phyloP scores from a whole-genome alignment of 1,140 invertebrate species.

The Oppia nitens region DNA sequence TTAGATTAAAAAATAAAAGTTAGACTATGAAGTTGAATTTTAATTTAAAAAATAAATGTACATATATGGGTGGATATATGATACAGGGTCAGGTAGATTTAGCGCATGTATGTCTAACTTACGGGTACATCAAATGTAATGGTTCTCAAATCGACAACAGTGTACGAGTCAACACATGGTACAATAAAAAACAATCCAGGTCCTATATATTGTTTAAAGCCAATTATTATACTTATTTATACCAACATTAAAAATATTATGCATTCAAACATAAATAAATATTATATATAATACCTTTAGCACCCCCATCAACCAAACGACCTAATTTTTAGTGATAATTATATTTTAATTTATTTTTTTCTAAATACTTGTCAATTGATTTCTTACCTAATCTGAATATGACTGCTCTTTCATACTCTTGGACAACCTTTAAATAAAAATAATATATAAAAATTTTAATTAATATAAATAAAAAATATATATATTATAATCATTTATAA shows the following conservation, averaged over 20 bases:
- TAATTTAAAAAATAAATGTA: too few species aligned
- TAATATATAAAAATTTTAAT: conserved; percentile 12
- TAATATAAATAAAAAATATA: neutral
- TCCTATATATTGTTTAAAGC: neutral
- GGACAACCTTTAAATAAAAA: conserved; percentile 36
- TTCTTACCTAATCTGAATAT: conserved; percentile 22
- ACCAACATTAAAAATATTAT: neutral
- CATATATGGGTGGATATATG: too few species aligned
- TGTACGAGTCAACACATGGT: conserved; percentile 38
- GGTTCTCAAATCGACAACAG: conserved; percentile 39
- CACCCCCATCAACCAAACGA: neutral
- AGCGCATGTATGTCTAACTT: too few species aligned
- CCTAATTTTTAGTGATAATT: conserved; percentile 6
- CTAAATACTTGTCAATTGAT: neutral
- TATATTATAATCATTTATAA: conserved; percentile 3
- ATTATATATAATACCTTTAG: conserved; percentile 3
- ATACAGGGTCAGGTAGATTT: too few species aligned
- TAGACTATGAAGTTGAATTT: too few species aligned
- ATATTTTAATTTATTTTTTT: conserved; percentile 10
- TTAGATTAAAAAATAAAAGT: too few species aligned
- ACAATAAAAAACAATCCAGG: conserved; percentile 36
- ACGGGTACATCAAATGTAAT: conserved; percentile 41
- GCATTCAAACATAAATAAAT: neutral
- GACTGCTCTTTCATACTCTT: conserved; percentile 25
- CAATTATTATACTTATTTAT: neutral